Conservation (phyloP, 2,113 vertebrate genomes). For the Climacteris rufus region DNA sequence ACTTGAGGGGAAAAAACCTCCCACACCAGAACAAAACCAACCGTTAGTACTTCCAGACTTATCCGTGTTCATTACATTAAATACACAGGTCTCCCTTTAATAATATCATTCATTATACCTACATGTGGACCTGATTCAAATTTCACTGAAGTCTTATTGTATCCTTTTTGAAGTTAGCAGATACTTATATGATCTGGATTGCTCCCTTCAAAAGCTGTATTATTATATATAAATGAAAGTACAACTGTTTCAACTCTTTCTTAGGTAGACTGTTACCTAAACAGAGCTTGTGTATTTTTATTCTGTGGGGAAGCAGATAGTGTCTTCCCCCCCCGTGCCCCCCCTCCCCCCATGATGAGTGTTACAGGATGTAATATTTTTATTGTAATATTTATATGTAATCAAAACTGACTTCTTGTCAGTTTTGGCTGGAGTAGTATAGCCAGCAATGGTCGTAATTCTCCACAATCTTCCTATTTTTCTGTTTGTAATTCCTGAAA, state of each 20-base stretch:
- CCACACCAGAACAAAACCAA: not conserved
- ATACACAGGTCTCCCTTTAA: not conserved
- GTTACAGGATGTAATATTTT: not conserved
- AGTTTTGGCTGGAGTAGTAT: not conserved
- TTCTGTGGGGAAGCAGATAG: not conserved
- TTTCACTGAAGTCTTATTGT: not conserved
- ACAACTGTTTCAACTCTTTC: not conserved
- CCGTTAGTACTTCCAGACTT: not conserved
- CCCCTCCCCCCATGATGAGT: not conserved
- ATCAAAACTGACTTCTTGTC: not conserved
- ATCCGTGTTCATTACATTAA: not conserved
- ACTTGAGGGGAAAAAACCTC: not conserved
- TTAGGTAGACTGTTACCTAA: not conserved
- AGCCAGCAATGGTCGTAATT: not conserved
- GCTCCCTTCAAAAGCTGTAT: not conserved
- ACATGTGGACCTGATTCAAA: not conserved
- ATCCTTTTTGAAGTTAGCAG: not conserved
- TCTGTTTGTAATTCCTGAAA: not conserved
- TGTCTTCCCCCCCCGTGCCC: not conserved
- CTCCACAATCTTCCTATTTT: not conserved
- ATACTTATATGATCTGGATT: not conserved
- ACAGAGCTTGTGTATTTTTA: not conserved
- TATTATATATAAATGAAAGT: not conserved
- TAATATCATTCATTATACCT: not conserved
- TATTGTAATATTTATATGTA: too few relatives aligned